Evolutionary conservation across 2,797 vertebrate genomes (phyloP), one percentile per base, ranked within the genome.

Genomic region (Acanthis flammea): DNA sequence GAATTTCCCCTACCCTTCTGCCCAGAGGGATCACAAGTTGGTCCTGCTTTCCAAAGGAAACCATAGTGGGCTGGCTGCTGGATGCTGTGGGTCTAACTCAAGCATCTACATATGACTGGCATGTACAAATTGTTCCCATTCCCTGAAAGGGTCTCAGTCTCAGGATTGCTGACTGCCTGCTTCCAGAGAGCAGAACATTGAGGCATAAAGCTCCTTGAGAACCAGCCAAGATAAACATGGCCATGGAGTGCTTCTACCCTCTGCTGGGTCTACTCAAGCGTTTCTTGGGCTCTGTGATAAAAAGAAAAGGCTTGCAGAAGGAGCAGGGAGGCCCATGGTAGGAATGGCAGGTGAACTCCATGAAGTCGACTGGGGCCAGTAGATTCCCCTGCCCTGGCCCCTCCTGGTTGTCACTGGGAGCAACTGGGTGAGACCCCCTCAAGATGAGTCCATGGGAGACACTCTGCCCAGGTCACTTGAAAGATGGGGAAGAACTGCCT

Each of bases 291-390:
- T 77, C 25, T 22, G 21, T 55, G 35, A 51, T 17, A 39, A 4
- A 48, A 66, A 41, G 48, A 47, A 60, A 81, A 33, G 4, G 10
- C 9, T 72, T 65, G 6, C 11, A 66, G 57, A 88, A 90, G 27
- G 30, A 82, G 4, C 23, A 74, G 10, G 24, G 51, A 76, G 7
- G 9, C 12, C 21, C 19, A 27, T 7, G 6, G 6, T 1, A 10
- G 12, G 13, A 4, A 9, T 5, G 2, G 10, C 6, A 4, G 0
- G 10, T 2, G 8, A 66, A 13, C 3, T 7, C 5, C 17, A 13
- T 28, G 12, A 60, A 48, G 5, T 11, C 1, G 3, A 3, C 0
- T 0, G 11, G 14, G 7, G 4, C 25, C 58, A 39, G 8, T 23
- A 15, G n/a, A 45, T 19, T 41, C 14, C 5, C 27, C 33, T 41